Evolutionary conservation across 2,888 invertebrate species (phyloP).

Genomic region (Parascotia fuliginaria): DNA sequence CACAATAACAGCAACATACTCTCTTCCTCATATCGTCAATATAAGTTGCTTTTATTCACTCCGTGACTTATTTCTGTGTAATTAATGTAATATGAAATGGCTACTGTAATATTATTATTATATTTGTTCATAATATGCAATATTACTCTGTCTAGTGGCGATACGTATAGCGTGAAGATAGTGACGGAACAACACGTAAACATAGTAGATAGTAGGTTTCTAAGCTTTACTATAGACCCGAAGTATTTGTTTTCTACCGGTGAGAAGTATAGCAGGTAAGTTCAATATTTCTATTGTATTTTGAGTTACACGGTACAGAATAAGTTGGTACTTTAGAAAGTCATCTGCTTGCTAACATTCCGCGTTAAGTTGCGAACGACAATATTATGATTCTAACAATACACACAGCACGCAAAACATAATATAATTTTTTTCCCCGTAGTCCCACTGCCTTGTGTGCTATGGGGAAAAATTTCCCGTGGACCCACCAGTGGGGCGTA

Average conservation of each 20-base stretch:
- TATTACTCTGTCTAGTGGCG: slow-evolving; percentile 44
- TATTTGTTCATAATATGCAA: slow-evolving; percentile 26
- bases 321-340: too few species aligned
- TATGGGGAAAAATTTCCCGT: too few species aligned
- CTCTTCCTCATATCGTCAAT: slow-evolving; percentile 43
- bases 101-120: slow-evolving; percentile 9
- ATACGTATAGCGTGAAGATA: slow-evolving; percentile 85
- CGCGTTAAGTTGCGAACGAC: too few species aligned
- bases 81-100: slow-evolving; percentile 28
- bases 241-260: slow-evolving; percentile 82
- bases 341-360: too few species aligned
- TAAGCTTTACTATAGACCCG: slow-evolving; percentile 91
- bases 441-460: too few species aligned
- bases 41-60: slow-evolving; percentile 34
- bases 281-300: too few species aligned
- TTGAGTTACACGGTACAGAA: too few species aligned
- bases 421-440: too few species aligned
- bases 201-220: slow-evolving; percentile 88
- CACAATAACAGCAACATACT: slow-evolving; percentile 37
- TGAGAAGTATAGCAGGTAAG: slow-evolving; percentile 66
- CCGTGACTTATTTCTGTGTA: slow-evolving; percentile 2
- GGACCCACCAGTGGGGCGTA: too few species aligned
- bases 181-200: slow-evolving; percentile 87
- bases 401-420: too few species aligned
- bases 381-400: too few species aligned